Base-by-base conservation (phyloP, 2,797 vertebrate species). In the Myotis pilosus region DNA sequence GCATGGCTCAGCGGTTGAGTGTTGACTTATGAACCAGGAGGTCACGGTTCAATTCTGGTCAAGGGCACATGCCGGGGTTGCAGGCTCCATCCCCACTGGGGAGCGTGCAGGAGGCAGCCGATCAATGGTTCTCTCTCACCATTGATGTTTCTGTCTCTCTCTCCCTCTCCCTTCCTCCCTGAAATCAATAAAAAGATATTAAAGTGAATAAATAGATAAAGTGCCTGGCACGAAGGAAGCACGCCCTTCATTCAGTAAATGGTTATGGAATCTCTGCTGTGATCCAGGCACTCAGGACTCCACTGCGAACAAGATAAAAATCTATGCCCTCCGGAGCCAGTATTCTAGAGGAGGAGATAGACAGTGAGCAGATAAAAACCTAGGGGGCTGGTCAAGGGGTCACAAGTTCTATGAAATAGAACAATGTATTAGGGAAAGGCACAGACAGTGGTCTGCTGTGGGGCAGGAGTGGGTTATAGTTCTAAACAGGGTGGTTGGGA, bases 401-500 rank as follows among this genome's bases (percentile, higher is more conserved):
- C 38, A 51, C 44, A 28, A 8, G n/a, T 60, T 86, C 47, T 64
- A 2, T 19, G 71, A 72, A 55, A 8, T 11, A 51, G 76, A 71
- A 30, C 4, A 10, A 8, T 13, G 3, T 13, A 20, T 33, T 7
- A 17, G 41, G 44, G 64, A 20, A 12, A 53, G 28, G 69, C 4
- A 2, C 33, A 23, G 28, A 25, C 60, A 55, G 72, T 22, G 60
- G 41, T 62, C 44, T 47, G 30, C 19, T 33, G 55, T 19, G 6
- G 25, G 64, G 36, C 4, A 1, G 76, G 6, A 25, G 10, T 5
- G 20, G 6, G 4, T 28, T 25, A 15, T 5, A 36, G 64, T 55
- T 66, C 53, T n/a, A 12, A 23, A 64, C 0, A 0, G 2, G 2
- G 55, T 53, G 12, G 5, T 16, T 11, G 30, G 53, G 51, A 8